Evolutionary conservation across 2,113 vertebrate genomes (phyloP).

Genomic region (Ranitomeya variabilis): DNA sequence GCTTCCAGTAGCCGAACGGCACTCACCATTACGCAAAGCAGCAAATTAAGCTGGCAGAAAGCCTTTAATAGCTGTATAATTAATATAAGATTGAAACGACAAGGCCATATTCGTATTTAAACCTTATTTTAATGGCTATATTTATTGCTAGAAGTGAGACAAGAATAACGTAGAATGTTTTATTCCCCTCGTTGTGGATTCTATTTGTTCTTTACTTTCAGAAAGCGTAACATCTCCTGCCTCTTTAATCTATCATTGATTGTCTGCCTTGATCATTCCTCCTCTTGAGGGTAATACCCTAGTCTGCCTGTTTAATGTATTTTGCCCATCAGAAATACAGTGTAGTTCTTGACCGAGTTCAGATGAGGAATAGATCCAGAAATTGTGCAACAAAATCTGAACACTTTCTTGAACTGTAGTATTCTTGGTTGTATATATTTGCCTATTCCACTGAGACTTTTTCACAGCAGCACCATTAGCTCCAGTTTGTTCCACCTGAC

Average conservation of each 20-base stretch:
- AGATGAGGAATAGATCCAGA: background rate
- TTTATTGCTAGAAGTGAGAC: background rate
- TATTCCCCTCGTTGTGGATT: background rate
- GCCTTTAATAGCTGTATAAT: background rate
- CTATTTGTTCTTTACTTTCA: background rate
- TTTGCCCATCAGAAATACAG: constrained; percentile 14
- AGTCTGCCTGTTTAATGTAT: background rate
- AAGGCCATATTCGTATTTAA: background rate
- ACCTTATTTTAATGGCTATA: background rate
- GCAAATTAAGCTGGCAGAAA: no score
- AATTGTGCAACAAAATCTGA: background rate
- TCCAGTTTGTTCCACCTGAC: constrained; percentile 53
- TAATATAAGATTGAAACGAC: background rate
- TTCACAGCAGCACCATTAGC: constrained; percentile 11
- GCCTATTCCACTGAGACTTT: constrained; percentile 13
- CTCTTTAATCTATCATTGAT: constrained; percentile 30
- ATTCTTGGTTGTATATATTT: background rate
- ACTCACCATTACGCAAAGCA: no score
- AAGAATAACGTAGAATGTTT: background rate
- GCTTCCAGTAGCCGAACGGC: no score
- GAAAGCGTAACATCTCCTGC: background rate
- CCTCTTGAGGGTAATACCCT: background rate
- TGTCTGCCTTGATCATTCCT: constrained; percentile 36
- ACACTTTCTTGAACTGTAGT: background rate
- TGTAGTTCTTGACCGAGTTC: background rate